Evolutionary conservation across 2,797 vertebrate species (phyloP).

Genomic region (Corythornis leucogaster): DNA sequence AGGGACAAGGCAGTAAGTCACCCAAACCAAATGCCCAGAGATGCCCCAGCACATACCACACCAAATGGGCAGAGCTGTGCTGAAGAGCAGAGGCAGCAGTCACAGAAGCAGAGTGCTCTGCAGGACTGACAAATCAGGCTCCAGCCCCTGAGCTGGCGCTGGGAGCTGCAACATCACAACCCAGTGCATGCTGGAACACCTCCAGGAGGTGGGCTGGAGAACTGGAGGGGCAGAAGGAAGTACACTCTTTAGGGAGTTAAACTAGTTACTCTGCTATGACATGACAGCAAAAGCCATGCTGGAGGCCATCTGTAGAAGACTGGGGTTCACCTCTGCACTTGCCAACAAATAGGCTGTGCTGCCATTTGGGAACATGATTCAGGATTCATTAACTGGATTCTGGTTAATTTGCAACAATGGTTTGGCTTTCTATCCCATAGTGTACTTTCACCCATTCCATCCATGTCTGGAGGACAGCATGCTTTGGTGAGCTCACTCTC

Average conservation of each 20-base stretch:
- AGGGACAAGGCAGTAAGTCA: background rate
- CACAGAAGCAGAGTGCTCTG: background rate
- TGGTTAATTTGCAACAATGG: background rate
- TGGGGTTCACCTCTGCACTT: background rate
- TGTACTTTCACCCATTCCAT: background rate
- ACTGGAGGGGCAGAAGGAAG: constrained; percentile 4
- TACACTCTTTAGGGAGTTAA: background rate
- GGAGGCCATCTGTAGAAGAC: background rate
- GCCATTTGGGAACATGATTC: background rate
- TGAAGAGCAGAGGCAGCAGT: constrained; percentile 3
- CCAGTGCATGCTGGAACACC: background rate
- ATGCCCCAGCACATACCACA: background rate
- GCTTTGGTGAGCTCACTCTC: background rate
- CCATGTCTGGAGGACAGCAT: background rate
- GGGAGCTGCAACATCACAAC: background rate
- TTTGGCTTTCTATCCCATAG: background rate
- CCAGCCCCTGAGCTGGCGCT: background rate
- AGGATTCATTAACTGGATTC: constrained; percentile 34
- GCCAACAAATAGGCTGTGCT: background rate
- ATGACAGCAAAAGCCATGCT: background rate
- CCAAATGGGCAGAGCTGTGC: background rate
- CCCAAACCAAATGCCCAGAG: background rate
- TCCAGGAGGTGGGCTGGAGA: background rate
- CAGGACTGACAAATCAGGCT: background rate
- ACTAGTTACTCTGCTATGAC: background rate